phyloP scores from a whole-genome alignment of 92 coral and sea anemone genomes.

The Porites evermanni region DNA sequence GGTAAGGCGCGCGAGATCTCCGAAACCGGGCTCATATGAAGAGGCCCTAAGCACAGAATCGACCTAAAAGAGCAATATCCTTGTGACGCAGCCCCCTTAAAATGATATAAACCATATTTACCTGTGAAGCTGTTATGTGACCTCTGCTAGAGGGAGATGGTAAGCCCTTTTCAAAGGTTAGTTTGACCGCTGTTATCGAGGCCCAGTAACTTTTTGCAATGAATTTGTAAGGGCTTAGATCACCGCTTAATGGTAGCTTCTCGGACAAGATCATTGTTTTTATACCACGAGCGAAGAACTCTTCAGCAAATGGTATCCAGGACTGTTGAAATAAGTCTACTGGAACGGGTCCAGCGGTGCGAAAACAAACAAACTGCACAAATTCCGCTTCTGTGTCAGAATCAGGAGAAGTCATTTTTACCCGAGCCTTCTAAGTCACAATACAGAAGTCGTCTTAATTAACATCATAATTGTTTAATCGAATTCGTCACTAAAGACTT shows the following conservation, averaged over 20 bases:
- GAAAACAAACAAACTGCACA: slow-evolving; percentile 90
- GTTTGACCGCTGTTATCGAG: slow-evolving; percentile 76
- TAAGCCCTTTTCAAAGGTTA: slow-evolving; percentile 79
- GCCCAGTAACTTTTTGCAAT: slow-evolving; percentile 90
- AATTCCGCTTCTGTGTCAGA: slow-evolving; percentile 48
- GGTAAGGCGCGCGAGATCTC: too few relatives aligned
- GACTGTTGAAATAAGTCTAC: slow-evolving; percentile 91
- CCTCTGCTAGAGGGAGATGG: slow-evolving; percentile 79
- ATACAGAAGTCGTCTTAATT: background rate
- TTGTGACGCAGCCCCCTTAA: background rate
- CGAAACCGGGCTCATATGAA: too few relatives aligned
- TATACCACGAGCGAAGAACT: slow-evolving; percentile 82
- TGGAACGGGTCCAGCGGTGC: slow-evolving; percentile 69
- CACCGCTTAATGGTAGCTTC: slow-evolving; percentile 61
- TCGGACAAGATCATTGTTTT: slow-evolving; percentile 77
- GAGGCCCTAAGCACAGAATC: too few relatives aligned
- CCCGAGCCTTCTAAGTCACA: background rate
- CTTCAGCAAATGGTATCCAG: slow-evolving; percentile 82
- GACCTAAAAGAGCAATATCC: too few relatives aligned
- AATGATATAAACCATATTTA: slow-evolving; percentile 6
- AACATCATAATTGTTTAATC: background rate
- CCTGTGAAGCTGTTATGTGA: slow-evolving; percentile 83
- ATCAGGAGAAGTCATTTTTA: slow-evolving; percentile 6
- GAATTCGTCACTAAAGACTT: background rate
- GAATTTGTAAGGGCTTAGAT: slow-evolving; percentile 72